phyloP scores from a whole-genome alignment of 2,113 vertebrate genomes.

The Hiodon alosoides region DNA sequence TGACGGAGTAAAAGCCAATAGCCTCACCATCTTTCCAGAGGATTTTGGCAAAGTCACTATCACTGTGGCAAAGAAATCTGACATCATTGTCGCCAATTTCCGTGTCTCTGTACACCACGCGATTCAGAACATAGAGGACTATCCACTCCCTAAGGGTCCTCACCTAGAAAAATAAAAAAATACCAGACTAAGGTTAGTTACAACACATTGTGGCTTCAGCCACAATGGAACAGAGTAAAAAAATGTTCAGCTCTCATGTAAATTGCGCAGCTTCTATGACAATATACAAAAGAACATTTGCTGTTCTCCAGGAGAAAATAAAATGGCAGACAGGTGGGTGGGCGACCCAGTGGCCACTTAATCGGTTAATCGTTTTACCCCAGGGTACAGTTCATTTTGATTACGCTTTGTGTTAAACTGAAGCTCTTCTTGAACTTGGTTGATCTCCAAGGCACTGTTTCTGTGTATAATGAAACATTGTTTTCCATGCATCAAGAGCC shows the following conservation, averaged over 20 bases:
- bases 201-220: background rate
- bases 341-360: background rate
- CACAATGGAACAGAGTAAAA: too few relatives aligned
- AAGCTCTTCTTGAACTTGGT: background rate
- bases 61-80: conserved; percentile 79
- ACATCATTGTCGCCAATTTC: conserved; percentile 72
- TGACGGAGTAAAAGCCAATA: conserved; percentile 87
- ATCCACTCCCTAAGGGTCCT: conserved; percentile 76
- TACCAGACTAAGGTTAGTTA: background rate
- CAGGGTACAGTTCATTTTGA: conserved; percentile 5
- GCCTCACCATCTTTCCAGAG: conserved; percentile 83
- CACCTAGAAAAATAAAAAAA: conserved; percentile 58
- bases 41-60: conserved; percentile 76
- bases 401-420: background rate
- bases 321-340: background rate
- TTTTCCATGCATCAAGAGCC: conserved; percentile 7
- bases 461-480: conserved; percentile 2
- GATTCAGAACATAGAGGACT: conserved; percentile 83
- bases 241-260: background rate
- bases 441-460: background rate
- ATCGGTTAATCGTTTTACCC: background rate
- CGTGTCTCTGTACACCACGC: conserved; percentile 78
- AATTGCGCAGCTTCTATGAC: background rate
- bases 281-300: background rate
- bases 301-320: conserved; percentile 1